A percentile compares a stretch with the other conserved stretches of the same genome.
These are phyloP conservation scores for Nomada goodeniana DNA, from an alignment of 2,888 invertebrate genomes.

Conservation along the genomic window DNA sequence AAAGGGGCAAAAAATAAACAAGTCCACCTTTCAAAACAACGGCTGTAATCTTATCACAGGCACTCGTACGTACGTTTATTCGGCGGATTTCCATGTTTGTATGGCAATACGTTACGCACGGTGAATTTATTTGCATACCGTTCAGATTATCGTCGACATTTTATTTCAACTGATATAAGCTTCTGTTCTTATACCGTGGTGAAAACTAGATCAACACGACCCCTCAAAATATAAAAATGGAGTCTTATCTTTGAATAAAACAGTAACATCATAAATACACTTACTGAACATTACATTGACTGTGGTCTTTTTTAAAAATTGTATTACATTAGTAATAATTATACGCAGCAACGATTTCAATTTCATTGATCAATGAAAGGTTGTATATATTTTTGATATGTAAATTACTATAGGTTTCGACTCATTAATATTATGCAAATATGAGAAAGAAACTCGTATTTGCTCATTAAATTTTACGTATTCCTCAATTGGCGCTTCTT, in stretches of 20 bases:
- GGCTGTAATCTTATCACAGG: slow-evolving; percentile 70
- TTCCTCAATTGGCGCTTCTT: not conserved
- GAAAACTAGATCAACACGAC: slow-evolving; percentile 10
- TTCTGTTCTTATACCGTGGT: slow-evolving; percentile 14
- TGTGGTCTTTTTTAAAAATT: not conserved
- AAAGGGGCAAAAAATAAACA: slow-evolving; percentile 62
- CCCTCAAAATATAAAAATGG: not conserved
- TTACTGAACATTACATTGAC: not conserved
- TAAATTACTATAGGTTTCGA: not conserved
- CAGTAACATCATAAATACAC: not conserved
- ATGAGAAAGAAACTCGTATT: not conserved
- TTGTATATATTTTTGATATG: not conserved
- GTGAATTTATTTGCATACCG: slow-evolving; percentile 72
- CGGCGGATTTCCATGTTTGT: slow-evolving; percentile 71
- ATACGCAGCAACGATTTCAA: not conserved
- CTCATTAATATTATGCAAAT: slow-evolving; percentile 25
- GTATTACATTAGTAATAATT: not conserved
- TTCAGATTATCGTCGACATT: slow-evolving; percentile 68
- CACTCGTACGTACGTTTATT: slow-evolving; percentile 64
- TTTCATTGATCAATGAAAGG: not conserved
- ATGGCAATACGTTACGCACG: slow-evolving; percentile 64
- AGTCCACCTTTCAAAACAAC: slow-evolving; percentile 69
- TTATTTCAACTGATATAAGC: slow-evolving; percentile 58
- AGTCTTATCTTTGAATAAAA: not conserved
- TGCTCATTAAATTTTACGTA: slow-evolving; percentile 5